Base-by-base conservation (phyloP, 1,140 invertebrate genomes). In the Drosophila sturtevanti region DNA sequence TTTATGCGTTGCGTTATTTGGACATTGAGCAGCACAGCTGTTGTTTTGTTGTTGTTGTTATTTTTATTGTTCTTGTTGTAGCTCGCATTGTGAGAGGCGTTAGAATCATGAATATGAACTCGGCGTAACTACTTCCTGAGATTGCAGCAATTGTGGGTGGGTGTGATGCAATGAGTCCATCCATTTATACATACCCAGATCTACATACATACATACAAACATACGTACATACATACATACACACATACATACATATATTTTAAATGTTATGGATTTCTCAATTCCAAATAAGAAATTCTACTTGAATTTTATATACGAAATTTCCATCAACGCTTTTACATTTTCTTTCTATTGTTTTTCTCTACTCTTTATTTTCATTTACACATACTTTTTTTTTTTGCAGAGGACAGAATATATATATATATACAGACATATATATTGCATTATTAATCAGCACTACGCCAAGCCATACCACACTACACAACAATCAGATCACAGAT, bases 1-100 rank as follows among this genome's bases (percentile, higher is more conserved):
- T 52, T 55, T 35, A 2, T 37, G 31, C 14, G 9, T 7, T 2
- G 35, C 4, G 22, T 27, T 54, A 31, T 31, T 34, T 55, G 44
- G 54, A 55, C 21, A 52, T 70, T 63, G 68, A 56, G 70, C 56
- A 72, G 61, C 58, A 55, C 24, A n/a, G 27, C 4, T 2, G 9
- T 11, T 11, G 27, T 16, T n/a, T n/a, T 34, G 41, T 44, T 44
- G 41, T 48, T 16, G 52, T 56, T 56, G 24, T 18, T n/a, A n/a
- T n/a, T n/a, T n/a, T n/a, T n/a, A n/a, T n/a, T n/a, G n/a, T n/a
- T n/a, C n/a, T n/a, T n/a, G n/a, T n/a, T n/a, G n/a, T n/a, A n/a
- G n/a, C n/a, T 6, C 27, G 7, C 14, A 27, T 16, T 56, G 14
- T 56, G 24, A 14, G 14, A 56, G 52, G 52, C 52, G 9, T 31